Evolutionary conservation across 2,113 vertebrate species (phyloP), one percentile per base, ranked within the genome.

Genomic region (Pao palembangensis): DNA sequence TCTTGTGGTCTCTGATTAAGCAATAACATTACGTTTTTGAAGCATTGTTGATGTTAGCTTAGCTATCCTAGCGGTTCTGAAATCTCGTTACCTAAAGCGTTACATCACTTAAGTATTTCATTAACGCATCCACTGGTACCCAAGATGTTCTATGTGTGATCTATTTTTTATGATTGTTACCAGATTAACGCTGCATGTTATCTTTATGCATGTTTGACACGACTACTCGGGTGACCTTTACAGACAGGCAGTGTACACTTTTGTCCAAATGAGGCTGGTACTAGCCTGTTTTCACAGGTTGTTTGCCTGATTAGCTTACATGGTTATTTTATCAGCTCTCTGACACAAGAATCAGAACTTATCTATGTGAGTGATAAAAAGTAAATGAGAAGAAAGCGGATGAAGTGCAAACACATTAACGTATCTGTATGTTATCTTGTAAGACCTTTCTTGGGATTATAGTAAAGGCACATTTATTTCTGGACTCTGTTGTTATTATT

Each of bases 191-290:
- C 3, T 52, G 21, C 5, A 20, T 21, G 51, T 4, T 52, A 28
- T 28, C 51, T 8, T 19, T 19, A 3, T 38, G 17, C 8, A 15
- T 44, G 3, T 58, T 23, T n/a, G 10, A 20, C 44, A 15, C 21
- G 1, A n/a, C n/a, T n/a, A 19, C 31, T 21, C 46, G 42, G 64
- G 21, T 75, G 75, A 85, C 72, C 75, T 76, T 68, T 21, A 38
- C 11, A 2, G 7, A 18, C 14, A 41, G 19, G 19, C 38, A 12
- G 0, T 25, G 48, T 25, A 16, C 58, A 31, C 62, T 28, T 0
- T 0, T 14, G 23, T 77, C 70, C 64, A 75, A 75, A 60, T 25
- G 58, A 50, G n/a, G 23, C 82, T 75, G 77, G 63, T 61, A 25
- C 19, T 21, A 21, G 34, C 71, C 73, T 61, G 81, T 52, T 3